Evolutionary conservation across 2,113 vertebrate species (phyloP), one percentile per base, ranked within the genome.

Genomic region (Petroica traversi): DNA sequence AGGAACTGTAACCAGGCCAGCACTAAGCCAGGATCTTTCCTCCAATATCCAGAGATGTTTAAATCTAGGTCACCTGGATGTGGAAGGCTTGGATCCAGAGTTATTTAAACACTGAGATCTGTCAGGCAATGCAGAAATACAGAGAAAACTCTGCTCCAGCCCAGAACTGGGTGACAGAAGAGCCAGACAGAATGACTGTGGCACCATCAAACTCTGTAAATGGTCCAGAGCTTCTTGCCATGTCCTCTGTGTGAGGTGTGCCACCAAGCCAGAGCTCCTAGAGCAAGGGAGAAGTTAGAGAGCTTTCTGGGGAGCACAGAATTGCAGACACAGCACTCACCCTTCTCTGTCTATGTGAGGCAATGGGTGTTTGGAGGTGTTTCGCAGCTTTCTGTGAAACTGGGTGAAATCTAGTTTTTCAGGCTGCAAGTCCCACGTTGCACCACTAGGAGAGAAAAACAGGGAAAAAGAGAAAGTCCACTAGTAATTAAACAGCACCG

Each of bases 341-440:
- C 99, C 99, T 97, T 99, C 99, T 89, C 98, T 97, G 98, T 99
- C 98, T 61, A 99, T 99, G 97, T 99, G 99, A 14, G 99, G 99
- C 95, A 99, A 97, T 0, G 97, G 92, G 86, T 98, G 99, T 97
- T 99, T 99, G 82, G 99, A 98, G 29, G 98, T 96, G 89, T 98
- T 99, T 64, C 98, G 94, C 55, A 98, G 97, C 96, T 99, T 99
- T 88, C 98, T 98, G 94, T 99, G 99, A 92, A 99, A 99, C 76
- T 99, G 99, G 23, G 98, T 99, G 97, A 99, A 99, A 97, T 99
- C 99, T 95, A 99, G 97, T 97, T 99, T 99, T 96, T 99, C 99
- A 7, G 99, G 99, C 95, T 99, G 99, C 86, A 99, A 97, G 87
- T 99, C 99, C 99, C 99, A 99, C 38, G 99, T 99, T 11, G 99